These are phyloP conservation scores for Dicycla oo DNA, from an alignment of 2,888 invertebrate species.

Conservation along the genomic window DNA sequence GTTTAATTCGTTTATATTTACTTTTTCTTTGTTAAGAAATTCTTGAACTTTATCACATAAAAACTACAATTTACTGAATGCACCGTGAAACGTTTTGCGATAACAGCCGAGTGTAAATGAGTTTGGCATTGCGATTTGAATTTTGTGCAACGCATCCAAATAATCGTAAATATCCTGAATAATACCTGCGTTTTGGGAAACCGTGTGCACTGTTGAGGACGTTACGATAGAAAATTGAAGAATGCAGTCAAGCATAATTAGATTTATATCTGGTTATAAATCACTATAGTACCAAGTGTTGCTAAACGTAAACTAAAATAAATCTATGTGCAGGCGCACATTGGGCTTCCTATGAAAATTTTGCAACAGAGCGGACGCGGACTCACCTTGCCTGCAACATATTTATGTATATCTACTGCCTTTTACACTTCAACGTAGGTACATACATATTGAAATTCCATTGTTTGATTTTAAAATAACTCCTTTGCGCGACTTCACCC, in stretches of 20 bases:
- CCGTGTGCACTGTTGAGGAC: conserved; percentile 49
- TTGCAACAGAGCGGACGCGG: conserved; percentile 70
- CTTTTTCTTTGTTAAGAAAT: conserved; percentile 61
- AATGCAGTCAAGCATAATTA: conserved; percentile 68
- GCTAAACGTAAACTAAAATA: conserved; percentile 60
- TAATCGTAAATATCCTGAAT: conserved; percentile 52
- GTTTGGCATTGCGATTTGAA: conserved; percentile 44
- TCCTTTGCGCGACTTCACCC: no score
- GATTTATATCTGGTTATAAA: conserved; percentile 71
- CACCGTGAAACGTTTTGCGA: conserved; percentile 45
- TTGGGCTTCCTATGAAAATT: conserved; percentile 70
- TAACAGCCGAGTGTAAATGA: conserved; percentile 46
- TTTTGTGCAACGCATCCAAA: conserved; percentile 57
- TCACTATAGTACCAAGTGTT: conserved; percentile 71
- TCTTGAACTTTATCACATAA: conserved; percentile 54
- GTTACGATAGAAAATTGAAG: conserved; percentile 52
- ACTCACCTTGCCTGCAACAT: conserved; percentile 73
- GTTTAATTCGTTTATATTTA: conserved; percentile 63
- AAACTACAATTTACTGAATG: conserved; percentile 46
- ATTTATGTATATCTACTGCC: conserved; percentile 68
- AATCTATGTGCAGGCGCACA: conserved; percentile 43
- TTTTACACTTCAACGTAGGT: conserved; percentile 6
- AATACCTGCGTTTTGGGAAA: conserved; percentile 41
- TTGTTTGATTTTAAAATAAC: neutral
- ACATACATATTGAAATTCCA: neutral